Evolutionary conservation across 2,113 vertebrate species (phyloP), one percentile per base, ranked within the genome.

Genomic region (Coreoperca whiteheadi): DNA sequence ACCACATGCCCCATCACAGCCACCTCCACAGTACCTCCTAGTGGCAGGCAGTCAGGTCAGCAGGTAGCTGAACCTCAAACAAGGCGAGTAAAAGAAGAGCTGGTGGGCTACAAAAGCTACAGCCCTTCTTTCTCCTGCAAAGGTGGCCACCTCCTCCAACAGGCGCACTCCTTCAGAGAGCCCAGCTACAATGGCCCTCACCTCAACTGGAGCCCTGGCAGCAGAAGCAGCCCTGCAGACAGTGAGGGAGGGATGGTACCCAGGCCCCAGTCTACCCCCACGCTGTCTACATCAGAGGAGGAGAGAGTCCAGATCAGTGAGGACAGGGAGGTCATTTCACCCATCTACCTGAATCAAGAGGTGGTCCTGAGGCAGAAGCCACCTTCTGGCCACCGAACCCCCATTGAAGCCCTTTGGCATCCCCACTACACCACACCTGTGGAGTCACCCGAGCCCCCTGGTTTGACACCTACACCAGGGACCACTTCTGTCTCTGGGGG

Each of bases 111-210:
- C 89, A 94, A 95, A 51, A 98, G 96, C 90, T 97, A 97, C 83
- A 98, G 97, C 87, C 97, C 97, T 0, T 97, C 97, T 4, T 98
- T 97, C 91, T 96, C 96, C 89, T 96, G 94, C 48, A 96, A 96
- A 90, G 95, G 96, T 0, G 95, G 94, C 34, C 96, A 96, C 71
- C 89, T 97, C 81, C 85, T 93, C 76, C 96, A 97, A 16, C 96
- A 97, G n/a, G 95, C 97, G 8, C 96, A 97, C 61, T 96, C 97
- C 75, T 97, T 96, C 86, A 94, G 94, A 21, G 97, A 99, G 83
- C 93, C 96, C 0, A 79, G 91, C 18, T 96, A 97, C 7, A 94
- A 94, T 0, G 95, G 96, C 1, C 94, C 95, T 87, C 74, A 94
- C 79, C 82, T 96, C 9, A 86, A 50, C 90, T 93, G 91, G 92